These are phyloP conservation scores for Okapia johnstoni DNA, from an alignment of 2,113 vertebrate genomes.

Conservation along the genomic window DNA sequence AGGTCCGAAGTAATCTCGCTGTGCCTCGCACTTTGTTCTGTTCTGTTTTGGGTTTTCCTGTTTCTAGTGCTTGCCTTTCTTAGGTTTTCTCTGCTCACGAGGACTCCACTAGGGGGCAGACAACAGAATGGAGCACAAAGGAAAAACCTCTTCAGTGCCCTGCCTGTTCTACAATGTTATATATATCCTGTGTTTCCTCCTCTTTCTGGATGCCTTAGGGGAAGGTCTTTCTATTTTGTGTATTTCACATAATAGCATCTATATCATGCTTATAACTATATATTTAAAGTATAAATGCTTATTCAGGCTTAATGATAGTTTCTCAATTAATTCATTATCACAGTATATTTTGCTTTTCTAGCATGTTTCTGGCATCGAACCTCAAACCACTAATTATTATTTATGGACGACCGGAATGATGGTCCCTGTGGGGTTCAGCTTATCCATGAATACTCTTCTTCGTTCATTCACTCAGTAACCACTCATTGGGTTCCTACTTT, in stretches of 20 bases:
- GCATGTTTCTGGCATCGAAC: neutral
- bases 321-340: neutral
- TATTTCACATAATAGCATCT: neutral
- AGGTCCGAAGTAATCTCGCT: neutral
- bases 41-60: neutral
- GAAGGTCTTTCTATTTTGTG: neutral
- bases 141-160: neutral
- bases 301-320: neutral
- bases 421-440: neutral
- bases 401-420: neutral
- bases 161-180: accelerated
- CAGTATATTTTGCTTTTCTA: neutral
- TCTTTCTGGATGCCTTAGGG: neutral
- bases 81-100: neutral
- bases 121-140: neutral
- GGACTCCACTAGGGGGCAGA: constrained; percentile 48
- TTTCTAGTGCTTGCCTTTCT: neutral
- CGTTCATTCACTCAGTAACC: neutral
- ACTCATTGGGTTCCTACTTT: neutral
- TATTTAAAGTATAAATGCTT: neutral
- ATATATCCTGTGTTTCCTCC: neutral
- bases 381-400: neutral
- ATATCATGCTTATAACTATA: neutral
- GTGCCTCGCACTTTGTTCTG: neutral
- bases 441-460: neutral